A percentile compares a stretch with the other conserved stretches of the same genome.
Evolutionary conservation across 2,113 vertebrate species (phyloP).

Genomic region (Gila orcuttii): DNA sequence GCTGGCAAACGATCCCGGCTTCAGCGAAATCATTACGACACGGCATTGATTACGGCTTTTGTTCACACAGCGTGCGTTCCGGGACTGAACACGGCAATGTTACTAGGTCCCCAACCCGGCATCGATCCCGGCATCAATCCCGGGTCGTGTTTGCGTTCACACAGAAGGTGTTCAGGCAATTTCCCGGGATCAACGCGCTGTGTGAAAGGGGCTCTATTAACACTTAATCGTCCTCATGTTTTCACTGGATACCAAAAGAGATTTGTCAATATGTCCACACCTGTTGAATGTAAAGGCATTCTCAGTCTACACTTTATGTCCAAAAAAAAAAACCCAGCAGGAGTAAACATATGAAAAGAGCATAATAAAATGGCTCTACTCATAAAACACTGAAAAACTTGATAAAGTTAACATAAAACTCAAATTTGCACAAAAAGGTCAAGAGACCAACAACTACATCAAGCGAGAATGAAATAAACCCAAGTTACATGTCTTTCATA

Average conservation of each 20-base stretch:
- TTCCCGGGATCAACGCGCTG: too few relatives aligned
- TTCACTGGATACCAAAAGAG: background rate
- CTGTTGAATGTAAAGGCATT: background rate
- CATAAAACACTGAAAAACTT: background rate
- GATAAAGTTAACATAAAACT: background rate
- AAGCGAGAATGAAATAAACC: conserved; percentile 51
- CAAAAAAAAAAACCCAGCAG: background rate
- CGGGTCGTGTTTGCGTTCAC: too few relatives aligned
- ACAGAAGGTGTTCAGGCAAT: too few relatives aligned
- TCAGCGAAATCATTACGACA: too few relatives aligned
- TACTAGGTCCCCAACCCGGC: too few relatives aligned
- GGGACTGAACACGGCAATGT: too few relatives aligned
- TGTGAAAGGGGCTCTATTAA: background rate
- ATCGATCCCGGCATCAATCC: too few relatives aligned
- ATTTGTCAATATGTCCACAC: conserved; percentile 2
- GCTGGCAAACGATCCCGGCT: too few relatives aligned
- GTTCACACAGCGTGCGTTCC: too few relatives aligned
- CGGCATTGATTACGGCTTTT: too few relatives aligned
- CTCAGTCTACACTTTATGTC: background rate
- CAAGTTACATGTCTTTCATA: background rate
- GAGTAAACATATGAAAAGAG: background rate
- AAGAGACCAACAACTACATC: conserved; percentile 64
- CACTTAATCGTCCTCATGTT: conserved; percentile 37
- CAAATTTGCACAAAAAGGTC: background rate
- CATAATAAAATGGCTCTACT: background rate